Base-by-base conservation (phyloP, 64 coral and sea anemone genomes). In the Pocillopora verrucosa region DNA sequence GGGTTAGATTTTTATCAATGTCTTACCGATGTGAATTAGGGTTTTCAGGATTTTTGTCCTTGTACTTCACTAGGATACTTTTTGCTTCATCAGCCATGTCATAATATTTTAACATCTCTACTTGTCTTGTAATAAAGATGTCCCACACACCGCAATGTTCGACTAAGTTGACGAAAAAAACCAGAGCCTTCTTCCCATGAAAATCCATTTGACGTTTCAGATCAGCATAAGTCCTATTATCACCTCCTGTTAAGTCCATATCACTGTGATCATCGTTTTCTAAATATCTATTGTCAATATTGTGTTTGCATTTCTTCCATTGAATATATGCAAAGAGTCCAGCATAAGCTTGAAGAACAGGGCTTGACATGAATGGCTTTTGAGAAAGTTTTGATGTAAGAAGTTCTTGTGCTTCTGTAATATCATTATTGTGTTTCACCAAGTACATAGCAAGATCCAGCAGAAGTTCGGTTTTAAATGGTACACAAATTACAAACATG, bases 1-100 rank as follows among this genome's bases (percentile, higher is more conserved):
- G 10, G 0, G 41, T 20, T 11, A 22, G 0, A 37, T 20, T 22
- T 45, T 74, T 22, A 9, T 60, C 17, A n/a, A 15, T 65, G 36
- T 74, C 74, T 36, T 88, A 98, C 96, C 96, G 92, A 64, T 95
- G 90, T 65, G 96, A 90, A 91, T 98, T 98, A 57, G 90, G 96
- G 57, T 98, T 98, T 0, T 87, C 93, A 16, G 90, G 87, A 81
- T 98, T 98, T 58, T 84, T 93, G 4, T 83, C 83, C 34, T 74
- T 92, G 77, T 98, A 98, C 34, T 58, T 76, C 25, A 87, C 74
- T 56, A 98, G 81, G 36, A 95, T 90, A 56, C 72, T 56, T 56
- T n/a, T 73, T 24, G 83, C 87, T 64, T 87, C 87, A 37, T 92
- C 90, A 45, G 34, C 68, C n/a, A 57, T 59, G 61, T 78, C 62